Conservation (phyloP, 1,140 invertebrate species). For the Mesaphorura yosii region DNA sequence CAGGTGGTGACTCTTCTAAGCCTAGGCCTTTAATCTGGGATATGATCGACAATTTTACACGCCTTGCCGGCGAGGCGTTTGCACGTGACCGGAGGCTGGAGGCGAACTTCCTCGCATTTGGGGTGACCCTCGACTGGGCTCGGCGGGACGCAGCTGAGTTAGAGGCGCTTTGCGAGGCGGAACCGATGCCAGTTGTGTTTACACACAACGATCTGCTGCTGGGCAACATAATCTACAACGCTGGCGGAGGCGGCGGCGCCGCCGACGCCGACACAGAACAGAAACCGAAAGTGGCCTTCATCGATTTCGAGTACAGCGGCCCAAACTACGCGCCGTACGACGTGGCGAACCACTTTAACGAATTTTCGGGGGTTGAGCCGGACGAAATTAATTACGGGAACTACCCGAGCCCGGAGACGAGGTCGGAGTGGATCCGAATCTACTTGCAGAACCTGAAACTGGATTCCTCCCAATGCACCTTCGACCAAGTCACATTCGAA, state of each 20-base stretch:
- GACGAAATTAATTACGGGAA: background rate
- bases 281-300: conserved; percentile 66
- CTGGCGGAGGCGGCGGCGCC: too few species aligned
- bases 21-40: conserved; percentile 43
- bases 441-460: conserved; percentile 56
- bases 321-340: conserved; percentile 93
- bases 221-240: conserved; percentile 82
- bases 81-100: background rate
- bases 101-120: too few species aligned
- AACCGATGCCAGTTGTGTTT: conserved; percentile 77
- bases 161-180: conserved; percentile 45
- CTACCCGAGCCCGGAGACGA: too few species aligned
- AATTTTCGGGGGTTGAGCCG: conserved; percentile 80
- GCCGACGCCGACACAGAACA: too few species aligned
- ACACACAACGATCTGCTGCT: conserved; percentile 95
- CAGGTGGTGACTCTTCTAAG: conserved; percentile 59
- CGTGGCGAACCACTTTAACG: conserved; percentile 95
- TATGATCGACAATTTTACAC: background rate
- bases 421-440: conserved; percentile 63
- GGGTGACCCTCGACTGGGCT: background rate
- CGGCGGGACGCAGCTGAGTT: conserved; percentile 50
- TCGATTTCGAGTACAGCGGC: conserved; percentile 94
- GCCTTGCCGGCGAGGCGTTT: background rate
- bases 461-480: conserved; percentile 49
- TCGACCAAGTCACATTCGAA: conserved; percentile 8